Percentiles rank a stretch among this genome's conserved stretches.
phyloP scores from a whole-genome alignment of 2,888 invertebrate species.

The Aspidiotus destructor region DNA sequence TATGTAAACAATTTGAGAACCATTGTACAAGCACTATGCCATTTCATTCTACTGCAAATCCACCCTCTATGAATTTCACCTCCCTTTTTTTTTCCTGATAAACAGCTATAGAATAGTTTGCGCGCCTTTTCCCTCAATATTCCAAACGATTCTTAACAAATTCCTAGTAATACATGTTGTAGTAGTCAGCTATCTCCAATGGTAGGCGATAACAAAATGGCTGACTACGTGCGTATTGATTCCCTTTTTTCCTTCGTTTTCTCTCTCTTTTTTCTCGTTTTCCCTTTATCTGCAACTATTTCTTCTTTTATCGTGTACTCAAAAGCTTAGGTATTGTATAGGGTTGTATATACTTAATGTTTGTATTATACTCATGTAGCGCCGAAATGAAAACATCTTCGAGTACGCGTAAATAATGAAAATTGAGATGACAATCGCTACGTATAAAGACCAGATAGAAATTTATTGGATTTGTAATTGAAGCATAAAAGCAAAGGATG shows the following conservation, averaged over 20 bases:
- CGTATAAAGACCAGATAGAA: too few species aligned
- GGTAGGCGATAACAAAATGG: conserved; percentile 32
- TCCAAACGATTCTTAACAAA: conserved; percentile 27
- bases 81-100: conserved; percentile 23
- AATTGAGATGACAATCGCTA: too few species aligned
- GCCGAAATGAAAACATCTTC: too few species aligned
- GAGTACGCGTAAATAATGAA: too few species aligned
- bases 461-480: too few species aligned
- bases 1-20: conserved; percentile 22
- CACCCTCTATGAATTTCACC: conserved; percentile 26
- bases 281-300: neutral
- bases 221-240: conserved; percentile 31
- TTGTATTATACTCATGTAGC: neutral
- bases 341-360: neutral
- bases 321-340: too few species aligned
- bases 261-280: neutral
- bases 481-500: too few species aligned
- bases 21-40: conserved; percentile 13
- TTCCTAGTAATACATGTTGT: conserved; percentile 24
- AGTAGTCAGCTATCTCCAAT: conserved; percentile 32
- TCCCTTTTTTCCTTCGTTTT: conserved; percentile 9
- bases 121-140: conserved; percentile 29
- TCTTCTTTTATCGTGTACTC: too few species aligned
- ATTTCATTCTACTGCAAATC: conserved; percentile 26
- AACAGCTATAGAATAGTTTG: conserved; percentile 29